Conservation (phyloP, 1,140 invertebrate species). For the Uloborus diversus region DNA sequence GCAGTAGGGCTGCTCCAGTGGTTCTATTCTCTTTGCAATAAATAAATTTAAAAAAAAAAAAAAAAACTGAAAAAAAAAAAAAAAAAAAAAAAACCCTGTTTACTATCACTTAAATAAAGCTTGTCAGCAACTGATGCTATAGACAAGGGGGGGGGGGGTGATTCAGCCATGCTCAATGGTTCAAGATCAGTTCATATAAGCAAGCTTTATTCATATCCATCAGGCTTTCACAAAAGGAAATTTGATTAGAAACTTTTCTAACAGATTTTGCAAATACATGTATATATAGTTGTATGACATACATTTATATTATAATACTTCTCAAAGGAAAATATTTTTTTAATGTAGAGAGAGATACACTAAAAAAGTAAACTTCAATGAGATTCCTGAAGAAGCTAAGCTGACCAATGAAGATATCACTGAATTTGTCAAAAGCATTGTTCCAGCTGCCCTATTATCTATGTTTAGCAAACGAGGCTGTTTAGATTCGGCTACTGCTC, state of each 20-base stretch:
- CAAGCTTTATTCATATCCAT: too few species aligned
- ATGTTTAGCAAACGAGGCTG: conserved; percentile 80
- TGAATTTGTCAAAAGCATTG: conserved; percentile 79
- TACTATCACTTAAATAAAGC: too few species aligned
- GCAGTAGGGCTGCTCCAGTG: too few species aligned
- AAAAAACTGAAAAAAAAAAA: too few species aligned
- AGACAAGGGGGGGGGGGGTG: too few species aligned
- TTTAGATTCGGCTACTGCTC: conserved; percentile 73
- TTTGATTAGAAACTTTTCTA: background rate
- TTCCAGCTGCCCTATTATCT: conserved; percentile 75
- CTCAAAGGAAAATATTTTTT: conserved; percentile 5
- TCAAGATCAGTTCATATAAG: too few species aligned
- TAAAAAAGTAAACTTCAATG: conserved; percentile 74
- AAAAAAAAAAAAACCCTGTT: too few species aligned
- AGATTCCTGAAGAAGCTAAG: conserved; percentile 74
- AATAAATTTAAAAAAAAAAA: too few species aligned
- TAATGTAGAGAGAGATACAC: conserved; percentile 72
- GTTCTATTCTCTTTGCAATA: too few species aligned
- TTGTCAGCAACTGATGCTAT: too few species aligned
- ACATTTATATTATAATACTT: background rate
- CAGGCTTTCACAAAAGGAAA: too few species aligned
- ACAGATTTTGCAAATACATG: background rate
- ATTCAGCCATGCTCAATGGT: too few species aligned
- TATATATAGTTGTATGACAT: background rate
- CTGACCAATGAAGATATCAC: conserved; percentile 84